A percentile compares a stretch with the other conserved stretches of the same genome.
Conservation (phyloP, 1,140 invertebrate species). For the Lasaia peninsularis region DNA sequence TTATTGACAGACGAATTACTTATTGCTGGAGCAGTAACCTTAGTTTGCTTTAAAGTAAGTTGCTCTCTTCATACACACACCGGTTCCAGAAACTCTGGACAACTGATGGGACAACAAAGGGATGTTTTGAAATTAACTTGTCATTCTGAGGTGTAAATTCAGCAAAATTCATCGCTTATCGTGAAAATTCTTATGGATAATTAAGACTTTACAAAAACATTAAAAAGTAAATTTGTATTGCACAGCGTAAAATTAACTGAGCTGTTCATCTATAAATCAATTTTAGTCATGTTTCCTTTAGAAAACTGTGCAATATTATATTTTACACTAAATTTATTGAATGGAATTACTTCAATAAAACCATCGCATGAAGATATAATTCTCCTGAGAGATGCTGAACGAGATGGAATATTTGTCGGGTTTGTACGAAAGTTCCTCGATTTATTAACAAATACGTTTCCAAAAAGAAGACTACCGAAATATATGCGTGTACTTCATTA, state of each 20-base stretch:
- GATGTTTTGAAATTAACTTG: no score
- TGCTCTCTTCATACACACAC: no score
- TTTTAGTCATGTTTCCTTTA: neutral
- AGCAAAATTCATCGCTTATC: no score
- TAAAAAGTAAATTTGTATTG: neutral
- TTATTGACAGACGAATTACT: conserved; percentile 33
- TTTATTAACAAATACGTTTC: conserved; percentile 35
- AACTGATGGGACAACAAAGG: no score
- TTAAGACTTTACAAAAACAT: no score
- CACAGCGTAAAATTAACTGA: neutral
- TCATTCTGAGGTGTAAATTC: no score
- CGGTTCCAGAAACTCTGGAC: no score
- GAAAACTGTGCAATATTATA: neutral
- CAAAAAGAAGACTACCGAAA: conserved; percentile 32
- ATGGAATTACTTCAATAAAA: neutral
- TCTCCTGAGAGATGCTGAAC: neutral
- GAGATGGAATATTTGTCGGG: conserved; percentile 42
- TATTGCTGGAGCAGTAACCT: conserved; percentile 39
- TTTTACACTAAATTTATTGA: neutral
- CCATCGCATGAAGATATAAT: neutral
- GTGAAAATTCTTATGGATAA: no score
- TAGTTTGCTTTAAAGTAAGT: conserved; percentile 50
- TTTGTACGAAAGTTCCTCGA: conserved; percentile 41
- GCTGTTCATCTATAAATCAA: neutral
- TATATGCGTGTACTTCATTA: conserved; percentile 38